Percentiles rank a stretch among this genome's conserved stretches.
phyloP scores from a whole-genome alignment of 92 coral and sea anemone genomes.

The Paramuricea clavata region DNA sequence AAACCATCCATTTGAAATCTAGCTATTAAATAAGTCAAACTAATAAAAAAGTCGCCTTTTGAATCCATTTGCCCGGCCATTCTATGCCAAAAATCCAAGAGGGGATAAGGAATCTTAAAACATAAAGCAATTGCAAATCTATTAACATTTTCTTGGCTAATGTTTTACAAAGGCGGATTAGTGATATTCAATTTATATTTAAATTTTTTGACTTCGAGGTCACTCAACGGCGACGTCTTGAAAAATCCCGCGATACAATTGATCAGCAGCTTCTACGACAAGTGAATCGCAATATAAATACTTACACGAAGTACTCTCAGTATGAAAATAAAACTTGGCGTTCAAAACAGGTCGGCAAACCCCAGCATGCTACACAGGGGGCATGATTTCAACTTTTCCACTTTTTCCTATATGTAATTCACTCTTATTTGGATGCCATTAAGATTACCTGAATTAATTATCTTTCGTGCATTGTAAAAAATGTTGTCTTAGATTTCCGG shows the following conservation, averaged over 20 bases:
- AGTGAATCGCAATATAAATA: background rate
- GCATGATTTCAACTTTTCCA: constrained; percentile 7
- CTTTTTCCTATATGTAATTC: constrained; percentile 18
- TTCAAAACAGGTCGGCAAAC: constrained; percentile 44
- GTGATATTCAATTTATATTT: constrained; percentile 27
- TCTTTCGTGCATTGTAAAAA: background rate
- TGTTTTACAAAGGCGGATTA: constrained; percentile 33
- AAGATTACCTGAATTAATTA: constrained; percentile 2
- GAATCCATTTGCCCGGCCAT: constrained; percentile 7
- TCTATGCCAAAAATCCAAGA: constrained; percentile 51
- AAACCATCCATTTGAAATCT: constrained; percentile 52
- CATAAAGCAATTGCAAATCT: constrained; percentile 54
- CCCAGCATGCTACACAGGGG: background rate
- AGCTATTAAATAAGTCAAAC: constrained; percentile 47
- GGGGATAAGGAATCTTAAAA: constrained; percentile 58
- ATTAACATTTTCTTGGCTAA: constrained; percentile 19
- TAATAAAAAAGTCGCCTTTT: constrained; percentile 40
- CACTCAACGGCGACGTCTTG: constrained; percentile 48
- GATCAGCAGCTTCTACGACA: too few relatives aligned
- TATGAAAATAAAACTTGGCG: constrained; percentile 19
- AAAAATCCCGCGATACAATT: background rate
- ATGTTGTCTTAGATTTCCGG: constrained; percentile 12
- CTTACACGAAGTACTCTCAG: constrained; percentile 3
- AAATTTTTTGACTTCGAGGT: constrained; percentile 15
- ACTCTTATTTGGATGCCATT: constrained; percentile 11